Conservation (phyloP, 2,113 vertebrate genomes). For the Lathamus discolor region DNA sequence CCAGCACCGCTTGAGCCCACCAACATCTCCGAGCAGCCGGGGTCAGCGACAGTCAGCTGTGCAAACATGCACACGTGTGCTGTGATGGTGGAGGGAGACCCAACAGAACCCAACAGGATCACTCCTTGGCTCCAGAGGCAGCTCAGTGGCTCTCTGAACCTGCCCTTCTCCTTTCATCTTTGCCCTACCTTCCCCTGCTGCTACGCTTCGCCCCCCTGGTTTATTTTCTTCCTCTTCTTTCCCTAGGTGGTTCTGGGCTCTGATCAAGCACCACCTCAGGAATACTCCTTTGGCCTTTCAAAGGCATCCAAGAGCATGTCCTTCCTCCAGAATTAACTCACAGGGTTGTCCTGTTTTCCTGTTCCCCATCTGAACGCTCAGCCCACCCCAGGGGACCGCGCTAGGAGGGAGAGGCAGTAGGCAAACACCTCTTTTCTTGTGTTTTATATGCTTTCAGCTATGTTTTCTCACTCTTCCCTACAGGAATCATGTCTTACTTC, state of each 20-base stretch:
- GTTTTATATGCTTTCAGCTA: neutral
- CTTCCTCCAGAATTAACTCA: neutral
- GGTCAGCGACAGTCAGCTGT: slow-evolving; percentile 16
- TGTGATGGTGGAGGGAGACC: neutral
- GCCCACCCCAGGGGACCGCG: rapidly evolving
- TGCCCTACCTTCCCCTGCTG: neutral
- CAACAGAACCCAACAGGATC: neutral
- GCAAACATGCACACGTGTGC: slow-evolving; percentile 12
- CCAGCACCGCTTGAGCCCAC: neutral
- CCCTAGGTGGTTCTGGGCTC: neutral
- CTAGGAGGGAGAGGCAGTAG: neutral
- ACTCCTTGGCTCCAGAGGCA: neutral
- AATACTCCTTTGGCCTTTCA: neutral
- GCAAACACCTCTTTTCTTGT: neutral
- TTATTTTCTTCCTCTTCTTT: neutral
- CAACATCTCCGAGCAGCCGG: rapidly evolving
- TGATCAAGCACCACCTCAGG: neutral
- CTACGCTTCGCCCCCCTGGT: rapidly evolving
- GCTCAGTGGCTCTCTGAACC: neutral
- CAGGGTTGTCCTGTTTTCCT: neutral
- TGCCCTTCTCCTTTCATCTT: slow-evolving; percentile 23
- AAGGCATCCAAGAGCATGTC: rapidly evolving
- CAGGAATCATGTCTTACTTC: neutral
- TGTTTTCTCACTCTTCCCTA: neutral
- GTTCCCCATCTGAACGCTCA: neutral